Percentiles rank a stretch among this genome's conserved stretches.
phyloP scores from a whole-genome alignment of 2,888 invertebrate genomes.

The Schizotus pectinicornis region DNA sequence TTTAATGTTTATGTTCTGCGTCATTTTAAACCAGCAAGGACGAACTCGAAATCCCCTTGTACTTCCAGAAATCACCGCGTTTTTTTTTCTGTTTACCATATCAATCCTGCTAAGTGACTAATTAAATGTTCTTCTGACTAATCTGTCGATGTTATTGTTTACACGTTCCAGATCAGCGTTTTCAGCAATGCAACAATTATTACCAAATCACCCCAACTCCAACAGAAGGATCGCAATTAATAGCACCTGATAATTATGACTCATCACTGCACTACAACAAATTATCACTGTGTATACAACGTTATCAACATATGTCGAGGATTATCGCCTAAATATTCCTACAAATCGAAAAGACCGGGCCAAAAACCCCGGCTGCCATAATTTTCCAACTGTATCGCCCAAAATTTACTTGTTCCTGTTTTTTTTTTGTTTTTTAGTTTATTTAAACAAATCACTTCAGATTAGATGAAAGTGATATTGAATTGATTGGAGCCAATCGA shows the following conservation, averaged over 20 bases:
- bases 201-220: no score
- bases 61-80: constrained; percentile 34
- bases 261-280: no score
- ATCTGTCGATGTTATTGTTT: constrained; percentile 22
- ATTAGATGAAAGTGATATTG: background rate
- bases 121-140: constrained; percentile 25
- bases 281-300: no score
- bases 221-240: no score
- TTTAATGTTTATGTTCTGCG: constrained; percentile 50
- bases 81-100: constrained; percentile 33
- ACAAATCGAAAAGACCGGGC: background rate
- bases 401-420: no score
- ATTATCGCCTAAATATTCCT: no score
- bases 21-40: constrained; percentile 46
- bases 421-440: no score
- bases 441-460: background rate
- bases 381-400: background rate
- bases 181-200: no score
- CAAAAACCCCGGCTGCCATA: background rate
- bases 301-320: background rate
- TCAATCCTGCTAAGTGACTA: constrained; percentile 22
- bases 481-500: background rate
- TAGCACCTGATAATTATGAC: no score
- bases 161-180: background rate
- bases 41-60: constrained; percentile 43